Percentiles rank a stretch among this genome's conserved stretches.
Conservation (phyloP, 2,888 invertebrate genomes). For the Hydrotaea diabolus region DNA sequence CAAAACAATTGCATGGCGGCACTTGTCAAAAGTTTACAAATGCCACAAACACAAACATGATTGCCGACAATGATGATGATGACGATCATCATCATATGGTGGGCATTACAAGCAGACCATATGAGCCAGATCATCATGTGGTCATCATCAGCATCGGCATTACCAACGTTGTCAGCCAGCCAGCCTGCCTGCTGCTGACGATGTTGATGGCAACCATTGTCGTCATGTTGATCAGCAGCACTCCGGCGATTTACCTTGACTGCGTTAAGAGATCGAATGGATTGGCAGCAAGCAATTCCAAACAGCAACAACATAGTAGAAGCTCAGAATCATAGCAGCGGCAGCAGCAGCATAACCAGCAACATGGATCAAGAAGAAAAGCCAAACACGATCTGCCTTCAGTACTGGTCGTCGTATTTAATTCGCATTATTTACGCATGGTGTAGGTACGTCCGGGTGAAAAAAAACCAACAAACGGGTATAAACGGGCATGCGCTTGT, state of each 20-base stretch:
- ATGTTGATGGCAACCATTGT: slow-evolving; percentile 33
- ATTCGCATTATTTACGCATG: slow-evolving; percentile 65
- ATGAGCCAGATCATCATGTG: no score
- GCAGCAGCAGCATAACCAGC: no score
- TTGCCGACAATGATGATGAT: slow-evolving; percentile 46
- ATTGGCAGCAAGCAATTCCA: slow-evolving; percentile 10
- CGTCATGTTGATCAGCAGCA: slow-evolving; percentile 3
- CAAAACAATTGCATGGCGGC: slow-evolving; percentile 66
- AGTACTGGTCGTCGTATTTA: slow-evolving; percentile 48
- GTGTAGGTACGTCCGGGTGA: background rate
- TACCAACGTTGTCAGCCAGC: background rate
- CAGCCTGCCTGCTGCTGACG: background rate
- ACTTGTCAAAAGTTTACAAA: slow-evolving; percentile 68
- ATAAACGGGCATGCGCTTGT: background rate
- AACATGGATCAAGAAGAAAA: background rate
- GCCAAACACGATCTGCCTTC: background rate
- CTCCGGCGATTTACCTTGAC: slow-evolving; percentile 20
- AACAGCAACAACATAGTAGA: background rate
- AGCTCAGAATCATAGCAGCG: background rate
- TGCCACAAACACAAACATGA: slow-evolving; percentile 63
- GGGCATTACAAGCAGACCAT: background rate
- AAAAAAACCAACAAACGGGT: no score
- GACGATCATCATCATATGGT: background rate
- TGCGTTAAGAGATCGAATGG: no score
- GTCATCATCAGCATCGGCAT: background rate